Evolutionary conservation across 2,797 vertebrate genomes (phyloP).

Genomic region (Eupleurogrammus muticus): DNA sequence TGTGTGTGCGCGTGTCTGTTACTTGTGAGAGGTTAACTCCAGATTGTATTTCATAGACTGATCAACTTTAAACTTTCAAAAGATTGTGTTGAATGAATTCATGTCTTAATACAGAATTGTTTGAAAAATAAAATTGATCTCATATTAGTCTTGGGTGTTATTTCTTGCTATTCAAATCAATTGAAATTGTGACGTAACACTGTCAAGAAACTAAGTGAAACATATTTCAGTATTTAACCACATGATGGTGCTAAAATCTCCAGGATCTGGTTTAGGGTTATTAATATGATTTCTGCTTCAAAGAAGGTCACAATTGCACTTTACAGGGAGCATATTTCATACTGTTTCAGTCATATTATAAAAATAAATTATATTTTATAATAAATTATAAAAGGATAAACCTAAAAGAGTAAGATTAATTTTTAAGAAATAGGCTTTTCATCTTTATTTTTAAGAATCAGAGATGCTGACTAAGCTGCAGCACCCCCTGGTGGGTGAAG

Average conservation of each 20-base stretch:
- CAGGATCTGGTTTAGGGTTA: not conserved
- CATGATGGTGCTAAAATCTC: conserved; percentile 45
- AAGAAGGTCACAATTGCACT: not conserved
- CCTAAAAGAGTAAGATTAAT: not conserved
- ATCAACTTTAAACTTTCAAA: conserved; percentile 80
- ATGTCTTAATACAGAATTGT: conserved; percentile 86
- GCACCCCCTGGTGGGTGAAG: conserved; percentile 38
- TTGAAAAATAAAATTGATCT: conserved; percentile 86
- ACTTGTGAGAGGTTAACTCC: conserved; percentile 78
- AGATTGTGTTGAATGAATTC: conserved; percentile 85
- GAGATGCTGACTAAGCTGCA: conserved; percentile 17
- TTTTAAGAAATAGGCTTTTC: not conserved
- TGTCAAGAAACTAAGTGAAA: not conserved
- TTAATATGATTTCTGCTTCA: not conserved
- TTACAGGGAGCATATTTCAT: not conserved
- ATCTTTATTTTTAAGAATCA: not conserved
- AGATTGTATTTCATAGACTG: conserved; percentile 83
- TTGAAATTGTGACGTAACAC: too few species aligned
- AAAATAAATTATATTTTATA: too few species aligned
- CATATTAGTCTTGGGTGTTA: conserved; percentile 40
- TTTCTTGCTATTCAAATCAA: conserved; percentile 22
- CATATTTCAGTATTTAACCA: conserved; percentile 29
- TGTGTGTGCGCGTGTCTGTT: conserved; percentile 70
- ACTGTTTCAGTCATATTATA: not conserved
- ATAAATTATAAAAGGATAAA: not conserved